Evolutionary conservation across 2,113 vertebrate species (phyloP), one percentile per base, ranked within the genome.

Genomic region (Notarius quadriscutis): DNA sequence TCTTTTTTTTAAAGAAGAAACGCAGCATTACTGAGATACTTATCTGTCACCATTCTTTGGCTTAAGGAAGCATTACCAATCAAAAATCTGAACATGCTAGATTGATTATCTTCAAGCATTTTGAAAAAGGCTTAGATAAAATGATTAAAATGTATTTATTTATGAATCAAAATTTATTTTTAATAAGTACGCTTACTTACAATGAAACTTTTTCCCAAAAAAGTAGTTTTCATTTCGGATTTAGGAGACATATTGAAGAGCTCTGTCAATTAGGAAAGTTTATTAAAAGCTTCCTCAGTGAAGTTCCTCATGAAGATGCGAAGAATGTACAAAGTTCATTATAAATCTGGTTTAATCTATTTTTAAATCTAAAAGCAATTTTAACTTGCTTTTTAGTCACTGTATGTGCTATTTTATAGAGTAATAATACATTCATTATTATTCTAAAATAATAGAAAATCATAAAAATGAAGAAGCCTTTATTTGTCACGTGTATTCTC

Each of bases 41-140:
- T 75, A 84, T 81, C 65, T 75, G 22, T 79, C 63, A 81, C 20
- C n/a, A 10, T 69, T 60, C 1, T 27, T 83, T 57, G 53, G 85
- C 71, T 78, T 81, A 78, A 83, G 65, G 22, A 89, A 50, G 63
- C 55, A 84, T 82, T 65, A 22, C 7, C 62, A 67, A 83, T 65
- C 22, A 67, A 83, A 65, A 67, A 10, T 17, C n/a, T 83, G 2
- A 2, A 1, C 62, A 53, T 2, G 48, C 25, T 30, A n/a, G 25
- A 53, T 6, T 67, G 9, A 41, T 82, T 57, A 15, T 30, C 7
- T 17, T 17, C 3, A 53, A 77, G 57, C 1, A 27, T 15, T 34
- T 80, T 58, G 57, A 6, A 80, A 50, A 63, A n/a, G 20, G 5
- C 58, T n/a, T 65, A 41, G 41, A 41, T 41, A 41, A 41, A 41